Base-by-base conservation (phyloP, 2,888 invertebrate genomes). In the Thecocarcelia acutangulata region DNA sequence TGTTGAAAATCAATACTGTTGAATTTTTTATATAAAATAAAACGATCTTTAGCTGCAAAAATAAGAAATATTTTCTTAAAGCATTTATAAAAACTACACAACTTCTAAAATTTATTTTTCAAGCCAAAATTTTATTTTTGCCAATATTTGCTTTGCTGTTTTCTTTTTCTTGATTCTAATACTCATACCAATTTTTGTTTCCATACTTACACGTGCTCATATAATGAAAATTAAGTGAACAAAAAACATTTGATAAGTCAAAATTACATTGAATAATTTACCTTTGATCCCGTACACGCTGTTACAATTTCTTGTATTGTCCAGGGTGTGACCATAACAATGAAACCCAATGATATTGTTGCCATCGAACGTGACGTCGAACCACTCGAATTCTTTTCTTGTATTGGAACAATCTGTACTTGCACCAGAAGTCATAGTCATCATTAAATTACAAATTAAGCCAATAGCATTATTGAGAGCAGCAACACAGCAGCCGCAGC, bases 231-330 rank as follows among this genome's bases (percentile, higher is more conserved):
- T 50, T 11, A 13, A 17, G 19, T 19, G 28, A 46, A 17, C 4
- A 44, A 24, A 24, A 3, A 44, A 28, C 11, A n/a, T 42, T 24
- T 58, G 0, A 24, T 21, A 44, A 28, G 21, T 4, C 0, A 19
- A 17, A 44, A 24, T 33, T 12, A 6, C 70, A 76, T 72, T 24
- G 61, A 42, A 63, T 17, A 19, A 85, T 85, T 88, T 92, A 93
- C 94, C 92, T 95, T 95, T 86, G 96, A 94, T 78, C 96, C 96
- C 24, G 97, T 97, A 89, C 97, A 97, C 37, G 97, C 96, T 44
- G 96, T 96, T 48, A 97, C 96, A 83, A 97, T 96, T 92, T 97
- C 97, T 91, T 96, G 96, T 85, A 97, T 96, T 61, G 96, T 96
- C 93, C 96, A 97, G 52, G 97, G 97, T 79, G 97, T 97, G 84